A percentile compares a stretch with the other conserved stretches of the same genome.
These are phyloP conservation scores for Dicerorhinus sumatrensis DNA, from an alignment of 2,113 vertebrate genomes.

Conservation along the genomic window DNA sequence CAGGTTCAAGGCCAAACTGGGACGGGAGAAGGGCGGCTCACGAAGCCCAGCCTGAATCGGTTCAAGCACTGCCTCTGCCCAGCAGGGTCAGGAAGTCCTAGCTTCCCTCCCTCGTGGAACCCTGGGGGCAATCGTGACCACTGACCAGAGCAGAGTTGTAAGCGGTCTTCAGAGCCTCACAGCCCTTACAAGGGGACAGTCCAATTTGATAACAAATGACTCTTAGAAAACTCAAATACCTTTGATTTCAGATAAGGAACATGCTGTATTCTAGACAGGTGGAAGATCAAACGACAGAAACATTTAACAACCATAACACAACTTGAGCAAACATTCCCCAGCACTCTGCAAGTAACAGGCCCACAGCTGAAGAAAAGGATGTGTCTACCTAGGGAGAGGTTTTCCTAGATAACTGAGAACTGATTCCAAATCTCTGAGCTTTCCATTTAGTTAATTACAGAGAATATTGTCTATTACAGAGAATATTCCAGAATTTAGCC, in stretches of 20 bases:
- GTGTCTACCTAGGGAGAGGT: background rate
- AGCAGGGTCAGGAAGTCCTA: background rate
- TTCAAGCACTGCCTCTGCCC: background rate
- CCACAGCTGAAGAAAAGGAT: background rate
- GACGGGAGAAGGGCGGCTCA: background rate
- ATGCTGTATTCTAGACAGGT: background rate
- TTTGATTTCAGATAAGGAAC: constrained; percentile 11
- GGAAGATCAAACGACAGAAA: background rate
- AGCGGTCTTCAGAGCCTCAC: background rate
- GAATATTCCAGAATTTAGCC: background rate
- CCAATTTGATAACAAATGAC: background rate
- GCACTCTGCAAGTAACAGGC: background rate
- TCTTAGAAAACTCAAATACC: background rate
- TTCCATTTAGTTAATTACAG: background rate
- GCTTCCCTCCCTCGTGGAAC: background rate
- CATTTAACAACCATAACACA: background rate
- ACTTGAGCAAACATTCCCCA: background rate
- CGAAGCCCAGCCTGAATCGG: background rate
- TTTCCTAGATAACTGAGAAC: background rate
- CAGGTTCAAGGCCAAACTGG: background rate
- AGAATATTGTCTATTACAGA: constrained; percentile 34
- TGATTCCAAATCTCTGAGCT: background rate
- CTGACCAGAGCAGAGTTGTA: background rate
- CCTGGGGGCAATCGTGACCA: background rate
- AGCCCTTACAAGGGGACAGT: background rate